Base-by-base conservation (phyloP, 1,140 invertebrate genomes). In the Dendrolimus kikuchii region DNA sequence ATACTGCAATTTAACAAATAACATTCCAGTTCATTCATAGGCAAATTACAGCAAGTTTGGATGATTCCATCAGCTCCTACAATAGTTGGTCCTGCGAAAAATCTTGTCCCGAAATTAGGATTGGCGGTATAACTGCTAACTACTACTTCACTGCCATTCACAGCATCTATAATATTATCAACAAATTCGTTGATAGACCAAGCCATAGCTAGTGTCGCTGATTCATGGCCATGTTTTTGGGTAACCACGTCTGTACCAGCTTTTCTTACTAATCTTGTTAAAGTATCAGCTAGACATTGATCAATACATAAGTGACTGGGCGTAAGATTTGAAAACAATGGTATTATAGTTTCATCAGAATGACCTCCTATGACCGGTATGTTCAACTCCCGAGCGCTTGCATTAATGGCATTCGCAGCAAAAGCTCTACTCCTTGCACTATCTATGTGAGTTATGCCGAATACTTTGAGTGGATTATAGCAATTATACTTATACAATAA, bases 401-500 rank as follows among this genome's bases (percentile, higher is more conserved):
- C 62, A 46, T 68, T 49, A 36, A 78, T 59, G 39, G 57, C 59
- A 6, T 66, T 64, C 0, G 60, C 70, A 38, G 62, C 56, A 40
- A 64, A 67, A 5, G 65, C 50, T 52, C 58, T 62, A 8, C 62
- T 45, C 55, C 77, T 68, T 37, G 67, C 62, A 6, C 54, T 55
- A 46, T 81, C 77, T 6, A 78, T 66, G 8, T 77, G 68, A 5
- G 75, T 77, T 7, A 81, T 66, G 5, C 74, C 75, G 47, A 78
- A 72, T 7, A 81, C 45, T 62, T 77, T 78, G 40, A 55, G 68
- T 8, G 70, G 66, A 56, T 72, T 74, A 45, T 72, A 78, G 4
- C 56, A 45, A 38, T 62, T 61, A 50, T 73, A 77, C 38, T 65
- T 72, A 38, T 60, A 51, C 47, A 81, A 50, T 7, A 81, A 42